phyloP scores from a whole-genome alignment of 2,797 vertebrate genomes.

The Danio jaintianensis region DNA sequence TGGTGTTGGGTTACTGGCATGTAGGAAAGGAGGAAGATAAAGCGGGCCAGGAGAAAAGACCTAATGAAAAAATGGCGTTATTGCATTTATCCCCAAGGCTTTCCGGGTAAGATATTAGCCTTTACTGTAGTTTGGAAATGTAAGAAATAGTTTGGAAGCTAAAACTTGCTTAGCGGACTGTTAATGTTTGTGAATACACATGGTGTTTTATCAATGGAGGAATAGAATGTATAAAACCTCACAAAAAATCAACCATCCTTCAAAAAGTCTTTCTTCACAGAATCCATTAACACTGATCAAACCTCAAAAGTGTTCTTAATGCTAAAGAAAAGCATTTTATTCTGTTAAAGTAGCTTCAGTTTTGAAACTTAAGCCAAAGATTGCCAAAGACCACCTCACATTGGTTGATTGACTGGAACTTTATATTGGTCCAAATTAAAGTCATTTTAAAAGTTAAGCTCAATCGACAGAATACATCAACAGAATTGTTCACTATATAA shows the following conservation, averaged over 20 bases:
- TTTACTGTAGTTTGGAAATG: conserved; percentile 56
- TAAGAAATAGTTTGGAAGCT: conserved; percentile 18
- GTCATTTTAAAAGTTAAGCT: not conserved
- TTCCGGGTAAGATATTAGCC: conserved; percentile 17
- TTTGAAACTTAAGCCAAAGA: conserved; percentile 7
- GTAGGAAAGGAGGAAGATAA: conserved; percentile 22
- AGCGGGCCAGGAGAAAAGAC: conserved; percentile 26
- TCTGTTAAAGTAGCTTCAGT: not conserved
- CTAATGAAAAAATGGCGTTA: conserved; percentile 41
- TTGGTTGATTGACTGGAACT: not conserved
- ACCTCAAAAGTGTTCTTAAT: not conserved
- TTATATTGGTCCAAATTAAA: not conserved
- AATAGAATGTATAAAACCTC: conserved; percentile 72
- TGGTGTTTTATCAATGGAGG: conserved; percentile 8
- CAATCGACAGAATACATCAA: not conserved
- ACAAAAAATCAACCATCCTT: conserved; percentile 82
- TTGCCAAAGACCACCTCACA: not conserved
- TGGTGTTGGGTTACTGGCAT: conserved; percentile 24
- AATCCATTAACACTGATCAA: not conserved
- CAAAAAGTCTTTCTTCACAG: conserved; percentile 82
- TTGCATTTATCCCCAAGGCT: conserved; percentile 33
- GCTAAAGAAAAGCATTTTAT: conserved; percentile 12
- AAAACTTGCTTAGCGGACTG: not conserved
- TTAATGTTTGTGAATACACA: not conserved
- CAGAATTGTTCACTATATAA: too few relatives aligned